Evolutionary conservation across 2,888 invertebrate species (phyloP).

Genomic region (Leistus spinibarbis): DNA sequence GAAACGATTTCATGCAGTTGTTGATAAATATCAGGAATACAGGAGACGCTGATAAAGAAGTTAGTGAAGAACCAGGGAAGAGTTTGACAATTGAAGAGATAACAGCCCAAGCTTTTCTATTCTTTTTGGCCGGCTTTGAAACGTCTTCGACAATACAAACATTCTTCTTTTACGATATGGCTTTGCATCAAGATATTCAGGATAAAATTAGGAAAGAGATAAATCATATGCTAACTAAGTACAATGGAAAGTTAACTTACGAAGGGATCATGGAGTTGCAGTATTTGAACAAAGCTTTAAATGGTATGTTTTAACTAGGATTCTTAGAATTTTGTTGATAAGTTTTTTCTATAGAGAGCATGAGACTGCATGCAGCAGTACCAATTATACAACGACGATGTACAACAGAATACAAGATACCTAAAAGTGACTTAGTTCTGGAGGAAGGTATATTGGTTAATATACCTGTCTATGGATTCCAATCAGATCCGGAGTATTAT

Average conservation of each 20-base stretch:
- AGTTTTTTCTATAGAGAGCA: slow-evolving; percentile 52
- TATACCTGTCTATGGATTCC: slow-evolving; percentile 54
- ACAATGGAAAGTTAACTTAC: slow-evolving; percentile 33
- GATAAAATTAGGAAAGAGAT: slow-evolving; percentile 20
- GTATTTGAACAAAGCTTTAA: slow-evolving; percentile 17
- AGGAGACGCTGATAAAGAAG: background rate
- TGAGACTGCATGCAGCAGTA: slow-evolving; percentile 58
- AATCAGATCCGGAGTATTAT: slow-evolving; percentile 56
- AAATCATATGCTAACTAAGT: slow-evolving; percentile 12
- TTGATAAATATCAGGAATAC: slow-evolving; percentile 48
- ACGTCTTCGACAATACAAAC: slow-evolving; percentile 18
- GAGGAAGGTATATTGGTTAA: slow-evolving; percentile 50
- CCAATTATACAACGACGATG: slow-evolving; percentile 51
- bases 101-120: slow-evolving; percentile 11
- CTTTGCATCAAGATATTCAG: slow-evolving; percentile 14
- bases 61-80: background rate
- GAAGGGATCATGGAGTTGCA: slow-evolving; percentile 25
- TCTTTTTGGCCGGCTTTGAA: slow-evolving; percentile 24
- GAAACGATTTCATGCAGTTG: slow-evolving; percentile 55
- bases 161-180: slow-evolving; percentile 19
- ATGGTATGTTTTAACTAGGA: background rate
- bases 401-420: slow-evolving; percentile 50
- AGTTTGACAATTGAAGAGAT: slow-evolving; percentile 14
- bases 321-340: background rate
- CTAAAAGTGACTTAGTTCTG: slow-evolving; percentile 48